phyloP scores from a whole-genome alignment of 1,140 invertebrate species.

The Ylistrum balloti region DNA sequence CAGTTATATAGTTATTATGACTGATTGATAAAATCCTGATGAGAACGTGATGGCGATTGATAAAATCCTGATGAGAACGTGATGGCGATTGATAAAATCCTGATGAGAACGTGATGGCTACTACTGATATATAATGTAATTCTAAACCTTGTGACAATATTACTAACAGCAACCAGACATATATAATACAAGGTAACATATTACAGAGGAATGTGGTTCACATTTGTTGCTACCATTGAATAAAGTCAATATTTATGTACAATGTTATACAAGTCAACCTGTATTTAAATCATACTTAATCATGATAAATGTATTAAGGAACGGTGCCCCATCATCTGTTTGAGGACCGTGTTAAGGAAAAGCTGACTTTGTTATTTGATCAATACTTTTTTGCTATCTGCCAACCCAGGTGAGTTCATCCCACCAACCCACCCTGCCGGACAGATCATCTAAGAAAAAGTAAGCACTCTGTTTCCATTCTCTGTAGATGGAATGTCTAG shows the following conservation, averaged over 20 bases:
- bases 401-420: constrained; percentile 31
- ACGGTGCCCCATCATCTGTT: not conserved
- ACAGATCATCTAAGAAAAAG: constrained; percentile 30
- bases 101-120: no score
- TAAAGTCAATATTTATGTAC: no score
- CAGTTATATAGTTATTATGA: no score
- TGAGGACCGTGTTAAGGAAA: not conserved
- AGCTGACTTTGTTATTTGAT: not conserved
- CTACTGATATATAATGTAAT: no score
- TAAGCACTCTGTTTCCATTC: not conserved
- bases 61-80: no score
- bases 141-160: no score
- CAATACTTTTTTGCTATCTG: not conserved
- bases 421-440: constrained; percentile 35
- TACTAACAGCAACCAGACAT: no score
- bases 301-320: not conserved
- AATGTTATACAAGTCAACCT: not conserved
- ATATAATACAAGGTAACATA: no score
- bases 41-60: no score
- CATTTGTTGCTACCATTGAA: not conserved
- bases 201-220: not conserved
- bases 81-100: no score
- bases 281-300: not conserved
- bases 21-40: no score
- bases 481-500: not conserved